Evolutionary conservation across 2,888 invertebrate genomes (phyloP).

Genomic region (Drosophila prolongata): DNA sequence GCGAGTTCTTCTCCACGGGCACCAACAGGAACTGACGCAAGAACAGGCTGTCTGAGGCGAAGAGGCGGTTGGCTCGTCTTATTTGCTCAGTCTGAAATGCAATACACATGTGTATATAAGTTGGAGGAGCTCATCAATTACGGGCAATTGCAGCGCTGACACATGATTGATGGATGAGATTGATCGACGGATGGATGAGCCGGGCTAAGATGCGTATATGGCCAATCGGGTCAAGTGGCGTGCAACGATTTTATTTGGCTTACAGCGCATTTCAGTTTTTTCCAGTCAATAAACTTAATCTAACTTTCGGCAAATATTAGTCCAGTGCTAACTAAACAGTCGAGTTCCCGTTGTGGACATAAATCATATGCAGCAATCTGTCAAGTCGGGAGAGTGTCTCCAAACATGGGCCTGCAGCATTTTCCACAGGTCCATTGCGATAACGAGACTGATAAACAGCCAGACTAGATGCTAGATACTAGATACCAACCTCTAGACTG

Average conservation of each 20-base stretch:
- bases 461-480: slow-evolving; percentile 38
- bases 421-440: slow-evolving; percentile 12
- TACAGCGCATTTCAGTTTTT: slow-evolving; percentile 15
- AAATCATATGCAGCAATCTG: slow-evolving; percentile 61
- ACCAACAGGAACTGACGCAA: slow-evolving; percentile 94
- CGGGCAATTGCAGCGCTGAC: slow-evolving; percentile 37
- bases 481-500: slow-evolving; percentile 3
- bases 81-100: slow-evolving; percentile 94
- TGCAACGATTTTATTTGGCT: slow-evolving; percentile 5
- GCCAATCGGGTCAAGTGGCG: slow-evolving; percentile 31
- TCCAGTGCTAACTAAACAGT: slow-evolving; percentile 25
- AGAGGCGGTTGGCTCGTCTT: slow-evolving; percentile 94
- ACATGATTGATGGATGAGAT: slow-evolving; percentile 50
- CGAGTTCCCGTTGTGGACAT: slow-evolving; percentile 37
- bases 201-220: slow-evolving; percentile 19
- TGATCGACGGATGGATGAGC: slow-evolving; percentile 47
- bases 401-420: slow-evolving; percentile 51
- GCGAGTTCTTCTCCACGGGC: slow-evolving; percentile 89
- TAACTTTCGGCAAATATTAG: slow-evolving; percentile 33
- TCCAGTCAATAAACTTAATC: slow-evolving; percentile 33
- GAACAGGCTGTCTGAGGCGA: slow-evolving; percentile 97
- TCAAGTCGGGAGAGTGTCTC: slow-evolving; percentile 33
- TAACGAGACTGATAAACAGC: slow-evolving; percentile 46
- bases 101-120: slow-evolving; percentile 5
- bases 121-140: slow-evolving; percentile 47